Conservation (phyloP, 2,888 invertebrate species). For the Dasypolia templi region DNA sequence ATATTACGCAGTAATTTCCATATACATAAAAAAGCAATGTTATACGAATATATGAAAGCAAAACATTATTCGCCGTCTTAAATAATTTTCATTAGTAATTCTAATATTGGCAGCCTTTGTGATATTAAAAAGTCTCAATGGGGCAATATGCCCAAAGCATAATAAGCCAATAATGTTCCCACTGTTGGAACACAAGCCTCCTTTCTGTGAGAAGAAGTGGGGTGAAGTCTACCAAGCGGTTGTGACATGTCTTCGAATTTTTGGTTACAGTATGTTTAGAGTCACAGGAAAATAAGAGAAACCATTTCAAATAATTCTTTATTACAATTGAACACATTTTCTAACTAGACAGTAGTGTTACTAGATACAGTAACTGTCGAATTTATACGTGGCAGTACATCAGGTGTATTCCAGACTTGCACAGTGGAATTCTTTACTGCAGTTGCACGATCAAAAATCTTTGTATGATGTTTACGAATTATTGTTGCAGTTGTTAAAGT, state of each 20-base stretch:
- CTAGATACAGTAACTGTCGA: constrained; percentile 2
- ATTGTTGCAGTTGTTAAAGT: background rate
- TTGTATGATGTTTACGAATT: background rate
- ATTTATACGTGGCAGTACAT: constrained; percentile 9
- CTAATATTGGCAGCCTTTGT: background rate
- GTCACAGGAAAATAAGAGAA: constrained; percentile 16
- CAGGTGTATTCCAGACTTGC: constrained; percentile 6
- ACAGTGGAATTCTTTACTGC: constrained; percentile 14
- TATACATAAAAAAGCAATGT: background rate
- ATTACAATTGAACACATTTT: constrained; percentile 32
- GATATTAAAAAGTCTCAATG: too few species aligned
- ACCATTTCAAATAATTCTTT: constrained; percentile 34
- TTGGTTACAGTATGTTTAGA: too few species aligned
- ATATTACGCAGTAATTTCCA: background rate
- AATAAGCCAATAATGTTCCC: background rate
- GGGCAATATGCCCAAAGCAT: too few species aligned
- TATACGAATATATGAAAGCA: constrained; percentile 2
- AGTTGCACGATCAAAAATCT: background rate
- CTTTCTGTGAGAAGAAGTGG: background rate
- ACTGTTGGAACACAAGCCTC: too few species aligned
- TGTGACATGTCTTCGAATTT: background rate
- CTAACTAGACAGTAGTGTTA: constrained; percentile 19
- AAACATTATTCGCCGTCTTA: background rate
- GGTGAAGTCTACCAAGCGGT: background rate
- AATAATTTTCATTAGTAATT: constrained; percentile 5